Base-by-base conservation (phyloP, 2,888 invertebrate genomes). In the Clusia tigrina region DNA sequence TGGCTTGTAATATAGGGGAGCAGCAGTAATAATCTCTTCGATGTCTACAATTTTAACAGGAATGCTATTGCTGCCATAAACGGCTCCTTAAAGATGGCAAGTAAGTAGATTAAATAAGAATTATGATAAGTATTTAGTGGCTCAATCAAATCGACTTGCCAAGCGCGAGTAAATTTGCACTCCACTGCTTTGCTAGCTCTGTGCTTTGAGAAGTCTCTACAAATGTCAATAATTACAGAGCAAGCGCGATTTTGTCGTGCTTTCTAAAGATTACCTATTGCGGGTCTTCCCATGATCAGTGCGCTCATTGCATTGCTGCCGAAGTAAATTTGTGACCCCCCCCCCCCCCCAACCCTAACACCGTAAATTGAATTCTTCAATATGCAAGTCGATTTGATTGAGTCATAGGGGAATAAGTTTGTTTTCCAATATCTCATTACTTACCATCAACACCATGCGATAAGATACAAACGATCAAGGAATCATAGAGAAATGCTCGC, bases 1-100 rank as follows among this genome's bases (percentile, higher is more conserved):
- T 15, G 87, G 86, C 71, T 87, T 87, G 2, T 83, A 80, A 1
- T 73, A 67, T 20, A 88, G 78, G 53, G 81, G 74, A 5, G 70
- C 73, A 5, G 67, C 64, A 46, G 85, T 83, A 56, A 88, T 76
- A 70, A 86, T 84, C 53, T 82, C 76, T 63, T 85, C 81, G 10
- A 88, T 85, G n/a, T 78, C 78, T 1, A 78, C 73, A 6, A 85
- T 81, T 64, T 81, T 70, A 1, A 88, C 78, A 0, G 84, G 80
- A 42, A 87, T 80, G 69, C 86, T 85, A 59, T 86, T 84, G 0
- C 78, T 77, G 1, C 87, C 88, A 68, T 85, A 86, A 12, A 88
- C 81, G 1, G 83, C 78, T 23, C 86, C 87, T 78, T 2, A 15
- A 46, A 54, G 42, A 23, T 53, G 1, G 23, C 3, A 51, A 57